Conservation (phyloP, 2,797 vertebrate species). For the Protosalanx chinensis region DNA sequence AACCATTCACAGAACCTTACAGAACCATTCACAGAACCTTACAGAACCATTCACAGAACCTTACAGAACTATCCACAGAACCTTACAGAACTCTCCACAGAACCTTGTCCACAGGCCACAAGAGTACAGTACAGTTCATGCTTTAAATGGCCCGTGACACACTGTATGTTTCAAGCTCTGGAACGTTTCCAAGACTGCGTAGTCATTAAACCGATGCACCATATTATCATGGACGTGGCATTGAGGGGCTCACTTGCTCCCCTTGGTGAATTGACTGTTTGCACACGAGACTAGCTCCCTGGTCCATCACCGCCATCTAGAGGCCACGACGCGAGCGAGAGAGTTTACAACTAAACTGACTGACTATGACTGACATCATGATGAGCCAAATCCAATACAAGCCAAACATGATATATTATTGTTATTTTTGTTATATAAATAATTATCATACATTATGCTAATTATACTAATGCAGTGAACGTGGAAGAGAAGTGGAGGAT, state of each 20-base stretch:
- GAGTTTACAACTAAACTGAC: too few relatives aligned
- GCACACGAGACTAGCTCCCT: neutral
- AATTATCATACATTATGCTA: too few relatives aligned
- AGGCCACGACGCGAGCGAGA: neutral
- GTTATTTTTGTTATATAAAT: too few relatives aligned
- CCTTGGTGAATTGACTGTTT: neutral
- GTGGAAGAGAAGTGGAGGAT: neutral
- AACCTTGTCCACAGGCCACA: neutral
- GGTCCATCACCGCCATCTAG: neutral
- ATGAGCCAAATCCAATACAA: too few relatives aligned
- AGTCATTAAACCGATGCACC: neutral
- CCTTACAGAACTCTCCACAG: too few relatives aligned
- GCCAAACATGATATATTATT: too few relatives aligned
- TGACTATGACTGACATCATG: too few relatives aligned
- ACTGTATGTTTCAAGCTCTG: neutral
- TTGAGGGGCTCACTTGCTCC: neutral
- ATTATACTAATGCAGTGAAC: neutral
- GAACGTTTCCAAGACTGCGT: neutral
- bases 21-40: too few relatives aligned
- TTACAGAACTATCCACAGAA: too few relatives aligned
- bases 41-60: too few relatives aligned
- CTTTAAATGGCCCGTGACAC: too few relatives aligned
- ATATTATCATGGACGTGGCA: neutral
- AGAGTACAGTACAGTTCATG: neutral
- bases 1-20: too few relatives aligned